These are phyloP conservation scores for Xenentodon cancila DNA, from an alignment of 2,797 vertebrate genomes.

Conservation along the genomic window DNA sequence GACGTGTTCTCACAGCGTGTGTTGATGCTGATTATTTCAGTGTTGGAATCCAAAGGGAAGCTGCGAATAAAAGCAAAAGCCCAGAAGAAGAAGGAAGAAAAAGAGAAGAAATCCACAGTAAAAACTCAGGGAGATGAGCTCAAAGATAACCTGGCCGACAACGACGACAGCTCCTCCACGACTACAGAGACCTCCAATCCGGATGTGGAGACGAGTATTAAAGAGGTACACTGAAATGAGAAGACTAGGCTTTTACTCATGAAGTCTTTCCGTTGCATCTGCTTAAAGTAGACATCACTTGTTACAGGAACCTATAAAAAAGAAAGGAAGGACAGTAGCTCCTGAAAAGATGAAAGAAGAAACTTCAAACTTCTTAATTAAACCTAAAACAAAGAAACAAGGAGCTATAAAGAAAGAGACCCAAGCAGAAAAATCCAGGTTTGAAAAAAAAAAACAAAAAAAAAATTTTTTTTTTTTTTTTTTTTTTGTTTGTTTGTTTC, in stretches of 20 bases:
- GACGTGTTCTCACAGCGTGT: background rate
- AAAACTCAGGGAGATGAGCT: constrained; percentile 91
- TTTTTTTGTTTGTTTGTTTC: too few relatives aligned
- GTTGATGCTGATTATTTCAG: constrained; percentile 20
- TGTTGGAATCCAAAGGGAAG: constrained; percentile 88
- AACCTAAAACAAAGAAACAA: constrained; percentile 91
- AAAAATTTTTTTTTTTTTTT: too few relatives aligned
- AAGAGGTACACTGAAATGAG: constrained; percentile 82
- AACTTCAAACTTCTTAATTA: constrained; percentile 82
- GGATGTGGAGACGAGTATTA: constrained; percentile 90
- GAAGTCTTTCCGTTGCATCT: background rate
- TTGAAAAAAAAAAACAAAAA: too few relatives aligned
- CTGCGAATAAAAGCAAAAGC: constrained; percentile 89
- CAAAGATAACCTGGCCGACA: constrained; percentile 91
- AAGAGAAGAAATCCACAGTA: constrained; percentile 87
- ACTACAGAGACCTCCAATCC: constrained; percentile 98
- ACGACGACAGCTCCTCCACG: constrained; percentile 97
- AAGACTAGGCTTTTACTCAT: accelerated
- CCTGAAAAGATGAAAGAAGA: constrained; percentile 87
- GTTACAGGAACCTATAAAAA: constrained; percentile 91
- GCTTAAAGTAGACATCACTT: constrained; percentile 1
- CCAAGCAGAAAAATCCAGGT: constrained; percentile 91
- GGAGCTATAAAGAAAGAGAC: constrained; percentile 87
- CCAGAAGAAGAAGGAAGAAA: constrained; percentile 92
- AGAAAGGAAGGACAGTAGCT: constrained; percentile 86